These are phyloP conservation scores for Mylabris phalerata DNA, from an alignment of 1,140 invertebrate genomes.

Conservation along the genomic window DNA sequence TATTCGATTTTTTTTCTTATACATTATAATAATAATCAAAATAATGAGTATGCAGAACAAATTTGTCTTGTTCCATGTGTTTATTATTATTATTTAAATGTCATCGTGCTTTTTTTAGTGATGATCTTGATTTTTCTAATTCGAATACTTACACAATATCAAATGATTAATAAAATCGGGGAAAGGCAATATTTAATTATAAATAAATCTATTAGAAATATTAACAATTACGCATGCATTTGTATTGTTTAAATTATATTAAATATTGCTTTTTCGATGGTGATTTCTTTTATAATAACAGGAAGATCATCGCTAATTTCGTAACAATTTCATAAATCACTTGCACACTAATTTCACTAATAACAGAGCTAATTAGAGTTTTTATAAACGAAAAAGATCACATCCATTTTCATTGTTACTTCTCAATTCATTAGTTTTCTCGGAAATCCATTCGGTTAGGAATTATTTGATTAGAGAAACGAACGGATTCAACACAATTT, in stretches of 20 bases:
- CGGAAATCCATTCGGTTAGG: background rate
- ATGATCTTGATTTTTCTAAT: background rate
- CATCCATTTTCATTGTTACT: constrained; percentile 18
- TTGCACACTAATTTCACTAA: constrained; percentile 20
- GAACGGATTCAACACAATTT: too few relatives aligned
- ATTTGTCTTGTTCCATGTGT: constrained; percentile 14
- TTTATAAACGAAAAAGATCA: background rate
- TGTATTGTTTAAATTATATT: too few relatives aligned
- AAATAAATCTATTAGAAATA: too few relatives aligned
- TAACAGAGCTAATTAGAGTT: background rate
- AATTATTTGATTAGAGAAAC: too few relatives aligned
- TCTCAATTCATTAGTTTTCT: background rate
- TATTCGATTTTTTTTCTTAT: constrained; percentile 32
- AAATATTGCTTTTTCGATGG: too few relatives aligned
- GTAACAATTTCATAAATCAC: too few relatives aligned
- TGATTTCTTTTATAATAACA: too few relatives aligned
- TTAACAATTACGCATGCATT: too few relatives aligned
- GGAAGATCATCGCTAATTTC: too few relatives aligned
- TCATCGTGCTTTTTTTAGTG: constrained; percentile 2
- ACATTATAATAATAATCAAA: background rate
- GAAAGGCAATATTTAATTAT: too few relatives aligned
- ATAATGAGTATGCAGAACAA: constrained; percentile 10
- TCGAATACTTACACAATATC: too few relatives aligned
- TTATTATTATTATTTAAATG: background rate
- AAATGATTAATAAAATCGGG: too few relatives aligned